Evolutionary conservation across 2,888 invertebrate species (phyloP).

Genomic region (Drosophila stalkeri): DNA sequence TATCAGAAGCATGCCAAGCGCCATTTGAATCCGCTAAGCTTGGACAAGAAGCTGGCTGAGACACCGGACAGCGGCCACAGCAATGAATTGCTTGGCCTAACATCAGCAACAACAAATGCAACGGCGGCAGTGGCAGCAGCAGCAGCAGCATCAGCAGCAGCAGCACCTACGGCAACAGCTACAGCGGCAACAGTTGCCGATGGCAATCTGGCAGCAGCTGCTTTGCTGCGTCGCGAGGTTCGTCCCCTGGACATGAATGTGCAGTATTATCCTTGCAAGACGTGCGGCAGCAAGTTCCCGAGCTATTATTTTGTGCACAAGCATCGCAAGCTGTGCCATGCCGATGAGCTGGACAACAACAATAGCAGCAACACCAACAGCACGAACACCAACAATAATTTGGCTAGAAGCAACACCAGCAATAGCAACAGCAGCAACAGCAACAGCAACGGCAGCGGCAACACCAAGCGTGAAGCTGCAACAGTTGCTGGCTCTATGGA

Average conservation of each 20-base stretch:
- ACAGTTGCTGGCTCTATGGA: slow-evolving; percentile 18
- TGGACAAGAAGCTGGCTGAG: slow-evolving; percentile 76
- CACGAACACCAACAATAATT: slow-evolving; percentile 21
- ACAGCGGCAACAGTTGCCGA: neutral
- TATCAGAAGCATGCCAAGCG: slow-evolving; percentile 92
- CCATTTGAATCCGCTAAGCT: slow-evolving; percentile 88
- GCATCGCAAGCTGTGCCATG: slow-evolving; percentile 94
- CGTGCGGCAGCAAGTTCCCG: slow-evolving; percentile 96
- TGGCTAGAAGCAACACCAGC: slow-evolving; percentile 15
- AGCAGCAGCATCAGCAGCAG: neutral
- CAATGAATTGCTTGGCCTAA: slow-evolving; percentile 7
- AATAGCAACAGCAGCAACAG: slow-evolving; percentile 28
- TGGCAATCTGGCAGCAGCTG: slow-evolving; percentile 48
- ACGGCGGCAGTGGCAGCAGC: slow-evolving; percentile 2
- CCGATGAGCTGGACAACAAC: slow-evolving; percentile 83
- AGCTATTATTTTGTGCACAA: slow-evolving; percentile 97
- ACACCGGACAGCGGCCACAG: slow-evolving; percentile 19
- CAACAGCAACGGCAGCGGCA: slow-evolving; percentile 20
- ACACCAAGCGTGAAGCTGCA: slow-evolving; percentile 21
- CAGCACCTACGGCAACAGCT: neutral
- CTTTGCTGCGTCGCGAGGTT: slow-evolving; percentile 86
- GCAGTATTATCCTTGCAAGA: slow-evolving; percentile 97
- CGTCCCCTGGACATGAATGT: slow-evolving; percentile 91
- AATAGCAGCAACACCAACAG: slow-evolving; percentile 8
- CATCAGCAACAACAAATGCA: slow-evolving; percentile 3